phyloP scores from a whole-genome alignment of 2,888 invertebrate genomes.

The Scrobipalpa costella region DNA sequence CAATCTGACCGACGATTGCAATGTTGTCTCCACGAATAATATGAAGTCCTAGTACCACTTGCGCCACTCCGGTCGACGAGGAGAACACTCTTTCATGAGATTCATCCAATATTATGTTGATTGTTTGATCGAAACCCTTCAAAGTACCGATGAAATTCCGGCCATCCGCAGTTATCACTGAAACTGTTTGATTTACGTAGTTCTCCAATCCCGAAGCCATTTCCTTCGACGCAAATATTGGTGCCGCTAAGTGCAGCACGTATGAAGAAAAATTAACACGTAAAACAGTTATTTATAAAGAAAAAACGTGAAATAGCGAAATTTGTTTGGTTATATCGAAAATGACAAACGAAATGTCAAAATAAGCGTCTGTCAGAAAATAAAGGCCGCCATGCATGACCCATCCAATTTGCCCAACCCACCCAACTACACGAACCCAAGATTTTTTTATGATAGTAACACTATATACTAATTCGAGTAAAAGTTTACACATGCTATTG shows the following conservation, averaged over 20 bases:
- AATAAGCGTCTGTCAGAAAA: neutral
- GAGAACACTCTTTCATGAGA: slow-evolving; percentile 99
- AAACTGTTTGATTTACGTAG: slow-evolving; percentile 95
- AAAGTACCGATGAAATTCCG: slow-evolving; percentile 97
- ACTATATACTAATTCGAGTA: no score
- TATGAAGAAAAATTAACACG: neutral
- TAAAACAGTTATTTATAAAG: neutral
- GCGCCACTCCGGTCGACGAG: slow-evolving; percentile 90
- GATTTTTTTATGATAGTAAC: no score
- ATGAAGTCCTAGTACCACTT: slow-evolving; percentile 96
- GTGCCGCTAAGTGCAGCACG: neutral
- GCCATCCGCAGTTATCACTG: slow-evolving; percentile 97
- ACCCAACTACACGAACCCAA: neutral
- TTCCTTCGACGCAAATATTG: slow-evolving; percentile 20
- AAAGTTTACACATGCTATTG: no score
- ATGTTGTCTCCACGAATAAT: slow-evolving; percentile 99
- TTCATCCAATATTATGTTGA: slow-evolving; percentile 98
- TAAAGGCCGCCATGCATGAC: neutral
- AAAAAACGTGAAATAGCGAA: neutral
- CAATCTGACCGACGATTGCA: slow-evolving; percentile 92
- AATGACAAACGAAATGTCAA: neutral
- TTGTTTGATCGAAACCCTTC: slow-evolving; percentile 99
- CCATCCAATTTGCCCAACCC: neutral
- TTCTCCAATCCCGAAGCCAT: slow-evolving; percentile 94
- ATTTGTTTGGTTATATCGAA: slow-evolving; percentile 1